These are phyloP conservation scores for Lasioglossum marginatum DNA, from an alignment of 2,888 invertebrate species.

Conservation along the genomic window DNA sequence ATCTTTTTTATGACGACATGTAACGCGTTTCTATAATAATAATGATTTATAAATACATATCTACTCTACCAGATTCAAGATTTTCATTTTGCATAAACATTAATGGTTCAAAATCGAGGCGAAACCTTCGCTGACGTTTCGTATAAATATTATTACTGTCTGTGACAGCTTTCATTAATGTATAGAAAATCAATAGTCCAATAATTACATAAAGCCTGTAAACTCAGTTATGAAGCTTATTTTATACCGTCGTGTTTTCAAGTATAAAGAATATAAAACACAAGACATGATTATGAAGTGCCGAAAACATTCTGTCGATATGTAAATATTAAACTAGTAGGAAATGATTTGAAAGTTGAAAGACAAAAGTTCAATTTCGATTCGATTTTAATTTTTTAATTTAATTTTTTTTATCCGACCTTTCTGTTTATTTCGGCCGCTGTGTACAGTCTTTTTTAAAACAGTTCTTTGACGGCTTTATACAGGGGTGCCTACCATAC, in stretches of 20 bases:
- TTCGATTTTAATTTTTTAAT: too few relatives aligned
- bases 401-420: too few relatives aligned
- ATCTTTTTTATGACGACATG: not conserved
- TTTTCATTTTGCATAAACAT: not conserved
- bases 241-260: not conserved
- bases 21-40: not conserved
- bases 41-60: not conserved
- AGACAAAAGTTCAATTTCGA: too few relatives aligned
- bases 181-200: not conserved
- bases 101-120: not conserved
- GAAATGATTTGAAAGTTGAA: too few relatives aligned
- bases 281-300: not conserved
- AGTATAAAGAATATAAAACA: too few relatives aligned
- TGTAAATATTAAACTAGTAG: too few relatives aligned
- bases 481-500: not conserved
- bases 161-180: not conserved
- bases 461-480: not conserved
- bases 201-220: not conserved
- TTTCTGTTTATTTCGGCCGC: too few relatives aligned
- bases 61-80: not conserved
- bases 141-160: not conserved
- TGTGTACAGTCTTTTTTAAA: not conserved
- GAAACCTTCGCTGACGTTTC: not conserved
- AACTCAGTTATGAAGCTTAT: not conserved
- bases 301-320: too few relatives aligned